phyloP scores from a whole-genome alignment of 2,113 vertebrate genomes.

The Zeus faber region DNA sequence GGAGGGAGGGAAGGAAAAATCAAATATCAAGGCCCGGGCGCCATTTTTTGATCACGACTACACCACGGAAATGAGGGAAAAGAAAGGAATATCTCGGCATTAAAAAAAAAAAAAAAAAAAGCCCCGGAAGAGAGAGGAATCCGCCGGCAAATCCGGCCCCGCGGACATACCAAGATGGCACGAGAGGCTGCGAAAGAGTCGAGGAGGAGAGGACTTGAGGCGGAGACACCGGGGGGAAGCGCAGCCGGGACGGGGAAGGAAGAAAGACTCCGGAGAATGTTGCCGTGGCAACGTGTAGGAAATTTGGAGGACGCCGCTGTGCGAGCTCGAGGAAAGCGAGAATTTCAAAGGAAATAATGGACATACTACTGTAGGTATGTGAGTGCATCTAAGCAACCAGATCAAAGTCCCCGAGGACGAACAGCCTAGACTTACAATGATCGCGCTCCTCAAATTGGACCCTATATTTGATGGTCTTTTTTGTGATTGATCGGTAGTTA shows the following conservation, averaged over 20 bases:
- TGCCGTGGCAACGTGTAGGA: too few species aligned
- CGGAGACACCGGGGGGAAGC: too few species aligned
- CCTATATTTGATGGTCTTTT: not conserved
- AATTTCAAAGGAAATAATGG: too few species aligned
- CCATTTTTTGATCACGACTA: not conserved
- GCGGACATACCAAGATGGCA: not conserved
- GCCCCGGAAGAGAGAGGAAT: not conserved
- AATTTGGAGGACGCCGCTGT: too few species aligned
- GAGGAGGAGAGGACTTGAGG: too few species aligned
- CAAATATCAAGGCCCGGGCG: not conserved
- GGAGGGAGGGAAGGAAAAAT: not conserved
- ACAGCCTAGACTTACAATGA: not conserved
- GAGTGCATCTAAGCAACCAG: not conserved
- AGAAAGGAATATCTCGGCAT: not conserved
- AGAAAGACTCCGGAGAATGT: too few species aligned
- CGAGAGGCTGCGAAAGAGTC: conserved; percentile 1
- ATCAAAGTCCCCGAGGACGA: not conserved
- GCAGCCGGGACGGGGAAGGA: not conserved
- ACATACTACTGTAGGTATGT: too few species aligned
- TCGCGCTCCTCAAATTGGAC: not conserved
- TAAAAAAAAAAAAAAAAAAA: too few species aligned
- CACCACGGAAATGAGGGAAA: not conserved
- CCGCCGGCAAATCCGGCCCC: not conserved
- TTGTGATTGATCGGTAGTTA: not conserved
- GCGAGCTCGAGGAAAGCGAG: too few species aligned